Evolutionary conservation across 2,797 vertebrate species (phyloP), one percentile per base, ranked within the genome.

Genomic region (Triplophysa yarkandensis): DNA sequence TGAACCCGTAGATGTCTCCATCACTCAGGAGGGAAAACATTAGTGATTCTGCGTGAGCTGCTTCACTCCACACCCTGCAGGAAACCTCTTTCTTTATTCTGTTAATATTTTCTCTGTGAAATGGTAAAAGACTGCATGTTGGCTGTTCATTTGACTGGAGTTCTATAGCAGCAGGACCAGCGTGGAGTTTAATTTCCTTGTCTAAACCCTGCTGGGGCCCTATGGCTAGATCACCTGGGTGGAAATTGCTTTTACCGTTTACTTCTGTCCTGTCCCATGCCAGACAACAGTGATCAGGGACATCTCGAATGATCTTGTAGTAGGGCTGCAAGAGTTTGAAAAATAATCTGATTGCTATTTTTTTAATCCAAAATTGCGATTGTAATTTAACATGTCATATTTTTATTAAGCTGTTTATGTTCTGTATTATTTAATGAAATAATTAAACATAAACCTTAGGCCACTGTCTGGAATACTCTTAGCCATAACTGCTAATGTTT

Each of bases 131-230:
- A 65, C 76, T 68, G 62, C 66, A 52, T 67, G 66, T 60, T 28
- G 68, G 52, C 62, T 71, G 27, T 79, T 77, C 67, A 77, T 77
- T 68, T 82, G 64, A 71, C 80, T 74, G 70, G 69, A 83, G 86
- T 81, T 82, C 80, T 85, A 77, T 76, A 76, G 54, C 85, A 61
- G 80, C 48, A 65, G 71, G 68, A 77, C 72, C 8, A 67, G 77
- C 83, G 69, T 80, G 82, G 82, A 89, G 87, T 87, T 90, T 86
- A 84, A 88, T 87, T 91, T 91, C 84, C 85, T 85, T 82, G 83
- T 75, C 87, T 87, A 87, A 89, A 87, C 86, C 86, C 79, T 25
- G 82, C 84, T 87, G 85, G 81, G 58, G 87, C 83, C 84, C 82
- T 86, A 84, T 79, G 77, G 86, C 75, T 80, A 85, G 86, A 85